These are phyloP conservation scores for Patagioenas fasciata DNA, from an alignment of 2,113 vertebrate species.

Conservation along the genomic window DNA sequence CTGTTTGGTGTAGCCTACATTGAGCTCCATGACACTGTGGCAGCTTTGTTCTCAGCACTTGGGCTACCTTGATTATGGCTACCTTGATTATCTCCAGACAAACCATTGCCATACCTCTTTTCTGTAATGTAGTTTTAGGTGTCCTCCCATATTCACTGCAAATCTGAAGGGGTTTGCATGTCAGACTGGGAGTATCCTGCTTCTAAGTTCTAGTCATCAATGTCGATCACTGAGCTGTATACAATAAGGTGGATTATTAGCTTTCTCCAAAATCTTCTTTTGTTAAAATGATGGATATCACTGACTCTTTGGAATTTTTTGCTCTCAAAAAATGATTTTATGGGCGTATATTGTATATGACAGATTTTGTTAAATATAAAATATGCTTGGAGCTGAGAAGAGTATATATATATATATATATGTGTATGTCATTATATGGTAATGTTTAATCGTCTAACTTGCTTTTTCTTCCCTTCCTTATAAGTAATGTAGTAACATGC, in stretches of 20 bases:
- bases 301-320: background rate
- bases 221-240: background rate
- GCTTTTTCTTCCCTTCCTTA: background rate
- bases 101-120: background rate
- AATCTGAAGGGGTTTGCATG: background rate
- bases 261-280: background rate
- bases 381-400: background rate
- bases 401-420: background rate
- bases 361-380: background rate
- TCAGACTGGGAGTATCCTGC: background rate
- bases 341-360: background rate
- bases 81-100: background rate
- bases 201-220: fast-evolving
- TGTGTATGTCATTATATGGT: background rate
- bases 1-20: background rate
- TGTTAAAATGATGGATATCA: background rate
- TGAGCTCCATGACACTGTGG: background rate
- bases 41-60: background rate
- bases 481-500: background rate
- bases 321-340: background rate
- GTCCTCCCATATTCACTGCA: background rate
- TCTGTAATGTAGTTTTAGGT: background rate
- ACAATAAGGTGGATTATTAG: background rate
- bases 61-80: background rate
- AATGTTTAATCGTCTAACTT: background rate